Conservation (phyloP, 2,797 vertebrate genomes). For the Clarias laeviceps region DNA sequence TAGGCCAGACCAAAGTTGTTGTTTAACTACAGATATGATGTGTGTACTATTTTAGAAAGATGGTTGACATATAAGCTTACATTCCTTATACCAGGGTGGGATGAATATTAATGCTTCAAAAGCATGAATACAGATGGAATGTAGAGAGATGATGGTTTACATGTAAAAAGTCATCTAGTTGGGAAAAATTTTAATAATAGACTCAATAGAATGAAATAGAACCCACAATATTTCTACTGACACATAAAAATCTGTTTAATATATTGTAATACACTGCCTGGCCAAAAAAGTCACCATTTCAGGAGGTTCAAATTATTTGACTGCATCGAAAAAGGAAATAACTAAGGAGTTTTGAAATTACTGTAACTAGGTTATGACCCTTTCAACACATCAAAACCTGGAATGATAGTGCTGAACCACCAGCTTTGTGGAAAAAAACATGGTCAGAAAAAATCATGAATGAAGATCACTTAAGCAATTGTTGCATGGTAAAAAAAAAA, state of each 20-base stretch:
- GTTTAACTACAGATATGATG: slow-evolving; percentile 1
- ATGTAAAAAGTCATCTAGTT: neutral
- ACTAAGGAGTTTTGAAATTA: too few relatives aligned
- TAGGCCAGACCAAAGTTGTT: slow-evolving; percentile 18
- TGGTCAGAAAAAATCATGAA: too few relatives aligned
- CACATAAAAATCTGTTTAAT: neutral
- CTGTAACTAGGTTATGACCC: too few relatives aligned
- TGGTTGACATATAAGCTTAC: neutral
- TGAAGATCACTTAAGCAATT: too few relatives aligned
- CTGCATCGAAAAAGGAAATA: too few relatives aligned
- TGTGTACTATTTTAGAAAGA: slow-evolving; percentile 1
- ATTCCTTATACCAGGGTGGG: neutral
- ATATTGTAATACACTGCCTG: neutral
- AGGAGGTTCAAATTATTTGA: too few relatives aligned
- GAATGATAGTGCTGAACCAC: too few relatives aligned
- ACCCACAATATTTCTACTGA: neutral
- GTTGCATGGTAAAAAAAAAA: too few relatives aligned
- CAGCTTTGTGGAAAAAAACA: too few relatives aligned
- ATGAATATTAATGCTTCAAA: neutral
- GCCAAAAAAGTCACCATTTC: too few relatives aligned
- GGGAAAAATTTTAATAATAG: neutral
- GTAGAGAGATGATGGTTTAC: neutral
- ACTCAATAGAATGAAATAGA: neutral
- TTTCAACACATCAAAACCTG: too few relatives aligned
- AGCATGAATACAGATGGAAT: neutral